Conservation (phyloP, 2,888 invertebrate species). For the Sminthurinus aureus region DNA sequence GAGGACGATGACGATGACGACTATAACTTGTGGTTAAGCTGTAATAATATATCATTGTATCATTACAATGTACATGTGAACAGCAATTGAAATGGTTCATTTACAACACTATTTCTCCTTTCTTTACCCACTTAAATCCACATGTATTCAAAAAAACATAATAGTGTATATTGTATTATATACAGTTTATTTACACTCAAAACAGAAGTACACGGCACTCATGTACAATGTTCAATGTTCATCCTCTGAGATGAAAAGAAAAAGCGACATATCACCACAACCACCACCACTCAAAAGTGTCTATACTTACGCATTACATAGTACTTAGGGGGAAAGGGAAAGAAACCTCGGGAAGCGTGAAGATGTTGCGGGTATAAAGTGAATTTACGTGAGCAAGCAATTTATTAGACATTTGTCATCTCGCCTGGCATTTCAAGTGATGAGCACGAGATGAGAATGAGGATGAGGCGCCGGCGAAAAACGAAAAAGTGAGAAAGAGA, state of each 20-base stretch:
- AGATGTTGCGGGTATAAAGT: conserved; percentile 39
- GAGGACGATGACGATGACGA: too few relatives aligned
- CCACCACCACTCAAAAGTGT: neutral
- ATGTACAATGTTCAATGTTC: too few relatives aligned
- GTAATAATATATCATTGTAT: neutral
- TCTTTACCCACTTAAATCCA: neutral
- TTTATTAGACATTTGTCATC: conserved; percentile 51
- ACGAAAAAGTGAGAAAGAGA: neutral
- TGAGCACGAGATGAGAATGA: conserved; percentile 37
- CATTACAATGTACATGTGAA: neutral
- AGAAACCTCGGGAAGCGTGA: conserved; percentile 30
- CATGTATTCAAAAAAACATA: neutral
- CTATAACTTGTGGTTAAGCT: neutral
- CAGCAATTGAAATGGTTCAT: conserved; percentile 5
- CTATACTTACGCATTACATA: neutral
- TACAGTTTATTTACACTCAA: too few relatives aligned
- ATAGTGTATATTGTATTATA: too few relatives aligned
- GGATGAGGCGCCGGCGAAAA: neutral
- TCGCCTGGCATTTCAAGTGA: conserved; percentile 45
- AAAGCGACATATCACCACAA: neutral
- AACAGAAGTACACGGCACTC: too few relatives aligned
- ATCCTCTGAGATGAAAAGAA: neutral
- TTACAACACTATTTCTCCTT: neutral
- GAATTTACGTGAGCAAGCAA: conserved; percentile 42
- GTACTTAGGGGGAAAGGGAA: neutral